A percentile compares a stretch with the other conserved stretches of the same genome.
phyloP scores from a whole-genome alignment of 2,797 vertebrate species.

The Prunella strophiata region DNA sequence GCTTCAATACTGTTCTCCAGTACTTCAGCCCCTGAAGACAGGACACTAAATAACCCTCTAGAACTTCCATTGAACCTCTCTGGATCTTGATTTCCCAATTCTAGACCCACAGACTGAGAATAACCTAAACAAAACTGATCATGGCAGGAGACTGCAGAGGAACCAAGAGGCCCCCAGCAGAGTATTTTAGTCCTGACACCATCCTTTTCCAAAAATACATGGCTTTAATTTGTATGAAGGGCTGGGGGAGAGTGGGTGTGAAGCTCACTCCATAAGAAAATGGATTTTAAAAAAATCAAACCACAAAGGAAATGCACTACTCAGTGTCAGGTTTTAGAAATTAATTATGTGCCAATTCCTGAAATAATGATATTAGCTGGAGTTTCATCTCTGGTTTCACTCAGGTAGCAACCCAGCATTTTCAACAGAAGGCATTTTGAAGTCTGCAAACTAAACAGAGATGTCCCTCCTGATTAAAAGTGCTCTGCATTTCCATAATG shows the following conservation, averaged over 20 bases:
- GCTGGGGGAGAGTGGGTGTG: not conserved
- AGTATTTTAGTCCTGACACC: not conserved
- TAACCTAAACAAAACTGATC: not conserved
- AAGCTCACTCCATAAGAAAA: not conserved
- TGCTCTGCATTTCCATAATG: not conserved
- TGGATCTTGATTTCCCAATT: not conserved
- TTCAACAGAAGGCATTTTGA: slow-evolving; percentile 31
- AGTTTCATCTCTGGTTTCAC: slow-evolving; percentile 8
- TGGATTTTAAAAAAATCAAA: not conserved
- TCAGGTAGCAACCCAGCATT: not conserved
- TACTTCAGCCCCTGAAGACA: not conserved
- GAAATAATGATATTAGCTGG: not conserved
- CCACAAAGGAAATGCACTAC: slow-evolving; percentile 21
- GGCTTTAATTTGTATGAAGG: not conserved
- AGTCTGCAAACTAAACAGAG: slow-evolving; percentile 22
- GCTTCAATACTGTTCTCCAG: not conserved
- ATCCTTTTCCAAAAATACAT: not conserved
- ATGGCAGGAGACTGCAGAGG: not conserved
- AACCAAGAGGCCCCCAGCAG: not conserved
- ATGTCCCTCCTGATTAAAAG: slow-evolving; percentile 13
- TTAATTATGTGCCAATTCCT: not conserved
- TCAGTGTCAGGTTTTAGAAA: slow-evolving; percentile 51
- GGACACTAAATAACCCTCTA: not conserved
- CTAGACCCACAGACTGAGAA: not conserved
- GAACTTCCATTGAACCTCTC: not conserved